Conservation (phyloP, 2,888 invertebrate genomes). For the Peribatodes rhomboidaria region DNA sequence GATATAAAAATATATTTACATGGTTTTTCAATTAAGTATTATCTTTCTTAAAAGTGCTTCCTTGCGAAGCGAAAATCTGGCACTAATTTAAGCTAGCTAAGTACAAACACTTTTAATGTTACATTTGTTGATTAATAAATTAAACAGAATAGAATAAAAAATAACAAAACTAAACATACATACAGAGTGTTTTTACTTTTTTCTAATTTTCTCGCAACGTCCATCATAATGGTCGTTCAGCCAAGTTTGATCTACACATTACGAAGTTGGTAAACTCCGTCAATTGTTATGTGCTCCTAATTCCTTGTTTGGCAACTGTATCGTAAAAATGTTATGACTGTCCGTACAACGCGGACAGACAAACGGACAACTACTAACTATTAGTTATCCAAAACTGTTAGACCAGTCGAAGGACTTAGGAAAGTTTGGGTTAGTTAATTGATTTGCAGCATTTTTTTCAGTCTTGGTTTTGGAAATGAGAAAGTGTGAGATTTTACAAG, state of each 20-base stretch:
- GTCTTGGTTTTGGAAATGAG: not conserved
- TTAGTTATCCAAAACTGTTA: not conserved
- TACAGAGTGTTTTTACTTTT: no score
- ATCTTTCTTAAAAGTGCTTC: no score
- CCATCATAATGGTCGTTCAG: not conserved
- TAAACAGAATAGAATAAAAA: no score
- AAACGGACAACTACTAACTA: not conserved
- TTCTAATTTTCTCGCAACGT: no score
- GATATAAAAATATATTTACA: no score
- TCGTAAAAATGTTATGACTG: not conserved
- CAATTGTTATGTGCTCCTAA: not conserved
- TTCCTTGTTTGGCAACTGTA: not conserved
- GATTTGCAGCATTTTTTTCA: not conserved
- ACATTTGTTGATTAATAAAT: no score
- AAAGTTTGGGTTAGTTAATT: not conserved
- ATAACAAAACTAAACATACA: no score
- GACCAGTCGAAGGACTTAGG: not conserved
- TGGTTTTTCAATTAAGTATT: no score
- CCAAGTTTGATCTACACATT: slow-evolving; percentile 1
- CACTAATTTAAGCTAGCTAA: no score
- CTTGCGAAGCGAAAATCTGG: no score
- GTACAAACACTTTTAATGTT: no score
- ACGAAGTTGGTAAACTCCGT: slow-evolving; percentile 3
- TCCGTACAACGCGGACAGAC: not conserved
- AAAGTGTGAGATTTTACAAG: no score